A percentile compares a stretch with the other conserved stretches of the same genome.
Conservation (phyloP, 2,113 vertebrate genomes). For the Xerus inauris region DNA sequence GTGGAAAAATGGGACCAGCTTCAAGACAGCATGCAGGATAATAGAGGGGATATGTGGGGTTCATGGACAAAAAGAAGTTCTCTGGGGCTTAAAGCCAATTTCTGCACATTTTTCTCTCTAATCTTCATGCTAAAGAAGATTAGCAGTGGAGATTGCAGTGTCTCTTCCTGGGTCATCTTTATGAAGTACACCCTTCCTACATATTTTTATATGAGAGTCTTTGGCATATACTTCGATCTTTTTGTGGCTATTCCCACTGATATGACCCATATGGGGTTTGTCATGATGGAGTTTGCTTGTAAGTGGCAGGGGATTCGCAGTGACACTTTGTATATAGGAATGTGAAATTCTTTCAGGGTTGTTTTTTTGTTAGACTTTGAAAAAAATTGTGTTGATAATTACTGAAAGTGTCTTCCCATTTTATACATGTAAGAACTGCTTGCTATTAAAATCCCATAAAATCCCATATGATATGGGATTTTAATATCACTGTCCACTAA, state of each 20-base stretch:
- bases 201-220: neutral
- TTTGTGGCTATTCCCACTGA: neutral
- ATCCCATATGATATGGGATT: no score
- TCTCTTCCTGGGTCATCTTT: neutral
- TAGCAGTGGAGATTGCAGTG: neutral
- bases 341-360: neutral
- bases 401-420: neutral
- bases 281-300: neutral
- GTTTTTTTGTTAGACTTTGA: neutral
- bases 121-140: neutral
- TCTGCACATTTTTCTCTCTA: neutral
- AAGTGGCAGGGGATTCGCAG: neutral
- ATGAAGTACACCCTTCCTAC: neutral
- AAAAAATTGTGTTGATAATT: neutral
- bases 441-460: neutral
- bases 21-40: neutral
- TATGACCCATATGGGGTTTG: neutral
- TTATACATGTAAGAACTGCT: neutral
- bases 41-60: rapidly evolving
- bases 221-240: neutral
- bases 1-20: neutral
- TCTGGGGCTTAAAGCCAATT: neutral
- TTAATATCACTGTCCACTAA: neutral
- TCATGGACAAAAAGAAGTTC: neutral
- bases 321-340: neutral